Percentiles rank a stretch among this genome's conserved stretches.
phyloP scores from a whole-genome alignment of 2,113 vertebrate genomes.

The Lipotes vexillifer region DNA sequence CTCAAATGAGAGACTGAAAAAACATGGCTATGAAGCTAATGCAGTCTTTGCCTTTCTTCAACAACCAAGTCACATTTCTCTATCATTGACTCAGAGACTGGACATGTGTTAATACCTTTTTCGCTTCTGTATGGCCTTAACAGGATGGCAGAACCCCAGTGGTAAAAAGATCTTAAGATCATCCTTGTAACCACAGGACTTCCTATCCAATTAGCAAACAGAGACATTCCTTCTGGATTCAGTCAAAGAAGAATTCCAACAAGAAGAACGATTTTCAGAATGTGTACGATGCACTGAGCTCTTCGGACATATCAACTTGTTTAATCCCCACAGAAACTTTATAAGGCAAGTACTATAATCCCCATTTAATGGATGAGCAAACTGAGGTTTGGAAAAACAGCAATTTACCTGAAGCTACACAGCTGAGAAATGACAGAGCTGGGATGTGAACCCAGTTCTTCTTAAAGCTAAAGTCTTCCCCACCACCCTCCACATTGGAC shows the following conservation, averaged over 20 bases:
- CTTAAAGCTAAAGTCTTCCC: neutral
- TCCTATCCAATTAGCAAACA: neutral
- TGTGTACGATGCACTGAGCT: fast-evolving
- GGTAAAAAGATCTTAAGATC: neutral
- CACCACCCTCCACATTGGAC: fast-evolving
- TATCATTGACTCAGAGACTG: neutral
- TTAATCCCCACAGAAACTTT: neutral
- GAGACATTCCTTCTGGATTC: neutral
- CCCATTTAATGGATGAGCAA: neutral
- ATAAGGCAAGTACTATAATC: neutral
- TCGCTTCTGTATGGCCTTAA: neutral
- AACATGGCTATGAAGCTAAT: neutral
- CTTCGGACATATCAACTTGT: neutral
- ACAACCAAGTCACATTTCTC: neutral
- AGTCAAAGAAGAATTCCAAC: neutral
- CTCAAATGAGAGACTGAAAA: neutral
- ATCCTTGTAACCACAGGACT: neutral
- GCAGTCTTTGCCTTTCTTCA: neutral
- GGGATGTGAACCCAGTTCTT: neutral
- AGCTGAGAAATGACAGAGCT: neutral
- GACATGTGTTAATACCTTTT: neutral
- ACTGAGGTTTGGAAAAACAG: neutral
- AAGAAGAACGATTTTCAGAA: neutral
- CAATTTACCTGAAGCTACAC: neutral
- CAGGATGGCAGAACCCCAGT: neutral